These are phyloP conservation scores for Mastigias papua DNA, from an alignment of 30 jellyfish, hydroid and myxozoan species.

Conservation along the genomic window DNA sequence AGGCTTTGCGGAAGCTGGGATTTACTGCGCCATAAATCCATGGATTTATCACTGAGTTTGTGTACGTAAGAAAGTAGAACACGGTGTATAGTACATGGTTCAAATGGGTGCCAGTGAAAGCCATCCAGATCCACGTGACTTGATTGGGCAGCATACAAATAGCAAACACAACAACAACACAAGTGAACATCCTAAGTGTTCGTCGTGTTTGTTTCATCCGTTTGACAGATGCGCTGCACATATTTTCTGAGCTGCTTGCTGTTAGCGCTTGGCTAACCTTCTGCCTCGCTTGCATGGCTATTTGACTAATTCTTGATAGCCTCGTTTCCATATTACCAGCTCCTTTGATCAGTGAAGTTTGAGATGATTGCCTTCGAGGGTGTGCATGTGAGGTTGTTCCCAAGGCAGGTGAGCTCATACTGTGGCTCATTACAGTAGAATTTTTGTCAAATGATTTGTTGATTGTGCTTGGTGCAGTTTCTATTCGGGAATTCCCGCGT, in stretches of 20 bases:
- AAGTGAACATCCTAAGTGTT: conserved; percentile 82
- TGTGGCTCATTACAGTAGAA: not conserved
- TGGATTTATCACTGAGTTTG: conserved; percentile 84
- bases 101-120: conserved; percentile 59
- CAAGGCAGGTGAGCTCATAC: conserved; percentile 51
- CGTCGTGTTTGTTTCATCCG: conserved; percentile 86
- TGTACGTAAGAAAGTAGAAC: conserved; percentile 76
- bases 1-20: conserved; percentile 81
- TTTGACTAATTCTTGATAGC: conserved; percentile 24
- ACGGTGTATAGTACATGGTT: conserved; percentile 38
- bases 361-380: not conserved
- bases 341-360: not conserved
- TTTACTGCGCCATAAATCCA: conserved; percentile 91
- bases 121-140: conserved; percentile 83
- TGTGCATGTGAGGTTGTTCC: conserved; percentile 1
- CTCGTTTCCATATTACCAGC: not conserved
- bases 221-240: conserved; percentile 35
- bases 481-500: not conserved
- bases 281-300: conserved; percentile 32
- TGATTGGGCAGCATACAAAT: conserved; percentile 90
- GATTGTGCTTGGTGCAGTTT: not conserved
- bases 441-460: not conserved
- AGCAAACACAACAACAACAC: conserved; percentile 87
- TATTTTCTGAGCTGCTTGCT: conserved; percentile 9
- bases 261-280: conserved; percentile 12